Evolutionary conservation across 1,140 invertebrate species (phyloP).

Genomic region (Leguminivora glycinivorella): DNA sequence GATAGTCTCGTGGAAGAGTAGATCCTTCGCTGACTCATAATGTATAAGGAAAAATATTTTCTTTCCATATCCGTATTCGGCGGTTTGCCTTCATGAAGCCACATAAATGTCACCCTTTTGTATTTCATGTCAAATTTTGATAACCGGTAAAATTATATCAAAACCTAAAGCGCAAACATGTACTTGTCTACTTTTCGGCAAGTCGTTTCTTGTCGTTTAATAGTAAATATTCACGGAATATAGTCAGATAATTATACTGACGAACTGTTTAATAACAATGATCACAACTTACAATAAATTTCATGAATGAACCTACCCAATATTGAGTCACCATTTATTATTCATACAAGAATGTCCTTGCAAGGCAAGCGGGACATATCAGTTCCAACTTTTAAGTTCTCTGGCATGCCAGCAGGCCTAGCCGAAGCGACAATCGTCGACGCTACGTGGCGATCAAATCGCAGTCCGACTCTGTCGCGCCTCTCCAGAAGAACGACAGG

Average conservation of each 20-base stretch:
- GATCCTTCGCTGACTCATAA: neutral
- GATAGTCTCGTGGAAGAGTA: neutral
- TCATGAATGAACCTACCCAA: neutral
- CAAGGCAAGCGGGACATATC: slow-evolving; percentile 7
- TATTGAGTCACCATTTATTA: slow-evolving; percentile 12
- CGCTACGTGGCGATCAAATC: no score
- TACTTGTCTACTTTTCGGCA: no score
- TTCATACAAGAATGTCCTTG: slow-evolving; percentile 25
- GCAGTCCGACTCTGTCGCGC: no score
- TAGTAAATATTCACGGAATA: no score
- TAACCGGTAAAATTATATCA: no score
- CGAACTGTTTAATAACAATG: neutral
- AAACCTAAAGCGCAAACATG: no score
- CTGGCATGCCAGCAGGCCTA: slow-evolving; percentile 14
- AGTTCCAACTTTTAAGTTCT: slow-evolving; percentile 15
- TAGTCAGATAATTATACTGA: no score
- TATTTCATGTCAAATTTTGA: no score
- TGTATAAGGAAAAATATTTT: neutral
- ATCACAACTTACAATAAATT: neutral
- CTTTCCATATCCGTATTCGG: neutral
- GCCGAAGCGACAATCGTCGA: no score
- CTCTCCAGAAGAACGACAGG: no score
- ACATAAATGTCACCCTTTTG: no score
- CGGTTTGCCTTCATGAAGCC: neutral
- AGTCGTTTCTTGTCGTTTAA: no score